These are phyloP conservation scores for Chelmon rostratus DNA, from an alignment of 2,797 vertebrate species.

Conservation along the genomic window DNA sequence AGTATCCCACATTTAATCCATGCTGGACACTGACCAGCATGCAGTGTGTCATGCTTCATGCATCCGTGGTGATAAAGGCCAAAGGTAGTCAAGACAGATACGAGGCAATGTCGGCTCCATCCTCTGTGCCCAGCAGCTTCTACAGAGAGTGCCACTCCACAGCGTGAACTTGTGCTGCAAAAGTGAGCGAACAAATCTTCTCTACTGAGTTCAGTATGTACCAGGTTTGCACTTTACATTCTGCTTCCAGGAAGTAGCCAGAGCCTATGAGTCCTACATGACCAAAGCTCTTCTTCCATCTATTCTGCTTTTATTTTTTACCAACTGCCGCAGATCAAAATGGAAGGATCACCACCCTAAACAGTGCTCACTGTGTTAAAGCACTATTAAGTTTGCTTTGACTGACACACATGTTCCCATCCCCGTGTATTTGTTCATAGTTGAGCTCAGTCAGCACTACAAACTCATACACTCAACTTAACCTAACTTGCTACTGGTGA, in stretches of 20 bases:
- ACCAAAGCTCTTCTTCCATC: not conserved
- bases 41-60: conserved; percentile 68
- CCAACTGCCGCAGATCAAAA: not conserved
- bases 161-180: not conserved
- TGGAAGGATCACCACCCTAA: not conserved
- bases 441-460: not conserved
- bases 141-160: conserved; percentile 3
- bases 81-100: conserved; percentile 57
- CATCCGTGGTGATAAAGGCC: conserved; percentile 66
- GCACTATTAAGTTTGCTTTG: not conserved
- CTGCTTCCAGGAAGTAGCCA: not conserved
- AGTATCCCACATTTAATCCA: conserved; percentile 74
- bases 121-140: conserved; percentile 14
- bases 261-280: not conserved
- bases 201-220: not conserved
- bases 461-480: not conserved
- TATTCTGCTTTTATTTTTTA: not conserved
- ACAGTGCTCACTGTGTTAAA: not conserved
- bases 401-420: not conserved
- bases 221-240: not conserved
- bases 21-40: conserved; percentile 65
- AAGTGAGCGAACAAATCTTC: not conserved
- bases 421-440: not conserved
- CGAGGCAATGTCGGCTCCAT: conserved; percentile 18
- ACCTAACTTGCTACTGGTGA: too few species aligned